Evolutionary conservation across 92 coral and sea anemone genomes (phyloP), one percentile per base, ranked within the genome.

Genomic region (Paragorgia papillata): DNA sequence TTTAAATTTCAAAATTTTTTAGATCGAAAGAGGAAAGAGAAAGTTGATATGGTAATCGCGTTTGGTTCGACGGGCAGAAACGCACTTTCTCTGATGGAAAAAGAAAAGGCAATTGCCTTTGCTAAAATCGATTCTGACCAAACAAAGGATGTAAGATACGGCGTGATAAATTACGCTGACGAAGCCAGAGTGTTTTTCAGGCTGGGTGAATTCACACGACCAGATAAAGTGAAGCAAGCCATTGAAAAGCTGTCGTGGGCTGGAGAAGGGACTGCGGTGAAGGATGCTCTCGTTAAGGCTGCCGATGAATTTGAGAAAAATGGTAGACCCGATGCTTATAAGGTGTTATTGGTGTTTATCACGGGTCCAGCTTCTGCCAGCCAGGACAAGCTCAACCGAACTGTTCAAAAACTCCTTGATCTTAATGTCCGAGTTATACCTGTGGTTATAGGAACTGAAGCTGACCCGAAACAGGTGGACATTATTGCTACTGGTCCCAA

Each of bases 391-490:
- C 60, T 92, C 22, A 79, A 69, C 43, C 63, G 19, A 9, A 78
- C 84, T 22, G 83, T 94, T 46, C 76, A 66, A 27, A 19, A 61
- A 19, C 69, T 92, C 27, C 71, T 62, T 14, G 79, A 79, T 59
- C 64, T 83, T 48, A 81, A 85, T 9, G 86, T 92, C 2, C 56
- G 70, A 17, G 82, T 92, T 33, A 76, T 92, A 27, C 87, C 92
- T 0, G 88, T 89, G 60, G 91, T 85, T 37, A 67, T 92, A 54
- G 97, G 94, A 22, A 70, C 65, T 41, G 85, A 85, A 14, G 77
- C 83, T 28, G 85, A 84, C 62, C 51, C 75, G 24, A 59, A 54
- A 5, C 89, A 89, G 37, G 44, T 82, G 26, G 73, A 51, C 53
- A 57, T 48, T 18, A 58, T 69, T 1, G 80, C 74, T 32, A 6